A percentile compares a stretch with the other conserved stretches of the same genome.
Conservation (phyloP, 2,888 invertebrate genomes). For the Clepsis dumicolana region DNA sequence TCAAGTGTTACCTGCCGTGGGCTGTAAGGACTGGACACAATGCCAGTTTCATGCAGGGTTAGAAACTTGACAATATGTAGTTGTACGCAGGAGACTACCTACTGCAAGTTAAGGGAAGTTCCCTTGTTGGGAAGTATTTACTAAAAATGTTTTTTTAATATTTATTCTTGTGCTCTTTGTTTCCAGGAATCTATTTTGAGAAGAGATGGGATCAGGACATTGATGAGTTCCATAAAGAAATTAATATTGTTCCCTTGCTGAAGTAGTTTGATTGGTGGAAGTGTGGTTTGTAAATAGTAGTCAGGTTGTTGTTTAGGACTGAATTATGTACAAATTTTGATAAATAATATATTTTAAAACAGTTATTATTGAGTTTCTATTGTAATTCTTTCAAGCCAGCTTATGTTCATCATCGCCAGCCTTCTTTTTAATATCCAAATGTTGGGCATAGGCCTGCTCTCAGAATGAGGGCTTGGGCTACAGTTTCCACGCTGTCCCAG, state of each 20-base stretch:
- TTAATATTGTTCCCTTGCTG: constrained; percentile 89
- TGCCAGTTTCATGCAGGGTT: constrained; percentile 93
- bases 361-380: background rate
- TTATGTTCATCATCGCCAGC: too few relatives aligned
- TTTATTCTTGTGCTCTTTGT: constrained; percentile 24
- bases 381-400: background rate
- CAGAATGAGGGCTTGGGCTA: too few relatives aligned
- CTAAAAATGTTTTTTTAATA: too few relatives aligned
- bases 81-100: background rate
- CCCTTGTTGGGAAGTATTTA: too few relatives aligned
- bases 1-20: constrained; percentile 94
- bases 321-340: background rate
- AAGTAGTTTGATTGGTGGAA: constrained; percentile 49
- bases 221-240: constrained; percentile 91
- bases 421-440: too few relatives aligned
- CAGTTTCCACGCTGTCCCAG: too few relatives aligned
- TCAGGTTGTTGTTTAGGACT: constrained; percentile 29
- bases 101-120: too few relatives aligned
- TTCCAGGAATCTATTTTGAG: constrained; percentile 92
- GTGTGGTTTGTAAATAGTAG: constrained; percentile 33
- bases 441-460: too few relatives aligned
- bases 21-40: constrained; percentile 91
- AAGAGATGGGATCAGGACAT: constrained; percentile 96
- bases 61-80: constrained; percentile 21
- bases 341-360: background rate